These are phyloP conservation scores for Himalopsyche phryganea DNA, from an alignment of 1,140 invertebrate species.

Conservation along the genomic window DNA sequence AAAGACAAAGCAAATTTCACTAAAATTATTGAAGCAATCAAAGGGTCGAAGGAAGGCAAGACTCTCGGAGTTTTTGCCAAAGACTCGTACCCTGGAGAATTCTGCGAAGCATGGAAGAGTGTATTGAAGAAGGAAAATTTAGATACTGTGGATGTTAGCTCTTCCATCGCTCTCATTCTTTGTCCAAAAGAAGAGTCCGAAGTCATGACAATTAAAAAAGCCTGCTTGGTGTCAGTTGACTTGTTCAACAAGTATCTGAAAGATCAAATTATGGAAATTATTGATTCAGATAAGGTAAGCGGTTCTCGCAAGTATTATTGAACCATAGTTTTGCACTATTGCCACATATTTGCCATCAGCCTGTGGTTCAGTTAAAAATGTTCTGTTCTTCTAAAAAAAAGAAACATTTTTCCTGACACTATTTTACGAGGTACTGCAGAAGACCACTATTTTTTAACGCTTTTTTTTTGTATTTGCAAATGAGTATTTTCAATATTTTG, in stretches of 20 bases:
- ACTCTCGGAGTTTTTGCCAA: slow-evolving; percentile 90
- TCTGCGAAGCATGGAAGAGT: slow-evolving; percentile 87
- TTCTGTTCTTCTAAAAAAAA: too few relatives aligned
- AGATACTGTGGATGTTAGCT: slow-evolving; percentile 85
- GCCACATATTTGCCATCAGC: too few relatives aligned
- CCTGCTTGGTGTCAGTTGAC: slow-evolving; percentile 88
- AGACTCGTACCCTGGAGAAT: slow-evolving; percentile 90
- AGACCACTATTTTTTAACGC: too few relatives aligned
- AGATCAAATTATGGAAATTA: slow-evolving; percentile 98
- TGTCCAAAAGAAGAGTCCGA: slow-evolving; percentile 94
- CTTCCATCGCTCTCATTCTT: slow-evolving; percentile 81
- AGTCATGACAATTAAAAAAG: slow-evolving; percentile 89
- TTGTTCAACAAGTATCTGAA: slow-evolving; percentile 95
- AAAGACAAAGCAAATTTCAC: slow-evolving; percentile 94
- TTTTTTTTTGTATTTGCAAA: too few relatives aligned
- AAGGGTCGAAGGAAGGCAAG: slow-evolving; percentile 86
- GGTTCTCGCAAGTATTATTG: neutral
- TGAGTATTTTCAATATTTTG: too few relatives aligned
- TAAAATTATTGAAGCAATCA: slow-evolving; percentile 82
- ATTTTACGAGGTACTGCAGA: too few relatives aligned
- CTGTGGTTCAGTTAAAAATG: too few relatives aligned
- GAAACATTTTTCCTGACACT: too few relatives aligned
- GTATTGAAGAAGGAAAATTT: slow-evolving; percentile 73
- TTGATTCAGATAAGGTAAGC: slow-evolving; percentile 89
- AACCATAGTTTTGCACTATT: too few relatives aligned